These are phyloP conservation scores for Puffinus mauretanicus DNA, from an alignment of 2,113 vertebrate species.

Conservation along the genomic window DNA sequence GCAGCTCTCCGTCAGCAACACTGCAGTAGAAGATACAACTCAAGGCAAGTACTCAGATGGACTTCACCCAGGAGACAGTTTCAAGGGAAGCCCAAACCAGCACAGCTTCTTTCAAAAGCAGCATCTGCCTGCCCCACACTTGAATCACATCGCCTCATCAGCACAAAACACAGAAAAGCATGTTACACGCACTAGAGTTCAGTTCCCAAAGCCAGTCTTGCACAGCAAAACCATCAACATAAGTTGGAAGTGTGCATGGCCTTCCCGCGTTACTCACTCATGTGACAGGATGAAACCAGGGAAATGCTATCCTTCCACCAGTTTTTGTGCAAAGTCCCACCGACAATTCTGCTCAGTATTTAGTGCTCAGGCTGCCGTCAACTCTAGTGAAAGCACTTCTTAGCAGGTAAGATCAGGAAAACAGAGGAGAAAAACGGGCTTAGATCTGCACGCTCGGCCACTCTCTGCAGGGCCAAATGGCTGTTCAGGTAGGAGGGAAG, in stretches of 20 bases:
- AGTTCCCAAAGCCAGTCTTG: not conserved
- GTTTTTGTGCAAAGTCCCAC: not conserved
- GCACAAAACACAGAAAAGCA: not conserved
- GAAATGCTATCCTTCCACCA: not conserved
- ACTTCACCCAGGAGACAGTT: not conserved
- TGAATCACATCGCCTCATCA: not conserved
- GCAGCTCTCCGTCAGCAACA: not conserved
- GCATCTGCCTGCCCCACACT: not conserved
- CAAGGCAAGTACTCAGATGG: not conserved
- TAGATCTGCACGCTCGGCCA: not conserved
- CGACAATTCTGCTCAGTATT: not conserved
- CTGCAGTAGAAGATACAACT: not conserved
- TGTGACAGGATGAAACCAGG: too few species aligned
- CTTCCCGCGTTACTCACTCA: not conserved
- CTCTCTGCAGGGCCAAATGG: not conserved
- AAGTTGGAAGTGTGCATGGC: fast-evolving
- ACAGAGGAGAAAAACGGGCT: not conserved
- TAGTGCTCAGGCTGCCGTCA: not conserved
- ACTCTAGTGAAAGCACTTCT: not conserved
- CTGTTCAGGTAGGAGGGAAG: not conserved
- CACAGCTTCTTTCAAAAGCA: not conserved
- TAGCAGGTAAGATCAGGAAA: not conserved
- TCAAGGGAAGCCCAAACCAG: not conserved
- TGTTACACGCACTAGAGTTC: not conserved
- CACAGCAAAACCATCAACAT: not conserved